Percentiles rank a stretch among this genome's conserved stretches.
Conservation (phyloP, 2,113 vertebrate genomes). For the Gopherus evgoodei region DNA sequence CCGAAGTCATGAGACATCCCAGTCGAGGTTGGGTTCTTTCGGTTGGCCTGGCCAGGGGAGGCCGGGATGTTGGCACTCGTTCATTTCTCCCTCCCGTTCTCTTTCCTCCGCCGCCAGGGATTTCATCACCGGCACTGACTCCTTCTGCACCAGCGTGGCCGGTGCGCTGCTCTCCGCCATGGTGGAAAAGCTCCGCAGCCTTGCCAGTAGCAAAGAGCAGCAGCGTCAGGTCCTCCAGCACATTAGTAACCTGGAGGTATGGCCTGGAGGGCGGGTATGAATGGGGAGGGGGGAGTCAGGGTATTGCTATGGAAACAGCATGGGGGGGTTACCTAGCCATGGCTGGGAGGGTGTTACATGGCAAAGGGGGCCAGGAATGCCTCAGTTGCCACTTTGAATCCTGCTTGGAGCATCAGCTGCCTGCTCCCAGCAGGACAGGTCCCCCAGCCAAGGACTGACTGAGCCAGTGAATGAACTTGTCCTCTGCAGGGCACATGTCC, state of each 20-base stretch:
- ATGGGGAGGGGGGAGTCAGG: background rate
- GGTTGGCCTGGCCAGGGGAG: background rate
- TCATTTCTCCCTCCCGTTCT: background rate
- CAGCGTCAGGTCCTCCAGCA: slow-evolving; percentile 72
- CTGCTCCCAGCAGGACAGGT: background rate
- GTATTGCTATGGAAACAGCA: background rate
- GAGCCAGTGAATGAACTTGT: background rate
- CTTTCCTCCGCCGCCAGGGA: slow-evolving; percentile 70
- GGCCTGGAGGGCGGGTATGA: background rate
- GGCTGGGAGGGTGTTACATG: fast-evolving
- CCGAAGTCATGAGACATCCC: background rate
- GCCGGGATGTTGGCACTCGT: too few relatives aligned
- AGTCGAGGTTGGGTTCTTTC: too few relatives aligned
- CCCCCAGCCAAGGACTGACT: background rate
- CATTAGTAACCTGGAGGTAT: slow-evolving; percentile 75
- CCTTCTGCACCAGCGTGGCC: slow-evolving; percentile 77
- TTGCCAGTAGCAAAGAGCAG: slow-evolving; percentile 51
- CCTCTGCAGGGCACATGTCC: too few relatives aligned
- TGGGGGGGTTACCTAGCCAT: background rate
- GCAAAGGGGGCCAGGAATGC: background rate
- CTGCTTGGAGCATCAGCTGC: too few relatives aligned
- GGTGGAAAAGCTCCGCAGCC: slow-evolving; percentile 75
- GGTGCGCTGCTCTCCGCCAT: slow-evolving; percentile 68
- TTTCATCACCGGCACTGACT: slow-evolving; percentile 75
- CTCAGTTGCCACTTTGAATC: background rate